Evolutionary conservation across 1,140 invertebrate genomes (phyloP).

Genomic region (Stratiolaelaps scimitus): DNA sequence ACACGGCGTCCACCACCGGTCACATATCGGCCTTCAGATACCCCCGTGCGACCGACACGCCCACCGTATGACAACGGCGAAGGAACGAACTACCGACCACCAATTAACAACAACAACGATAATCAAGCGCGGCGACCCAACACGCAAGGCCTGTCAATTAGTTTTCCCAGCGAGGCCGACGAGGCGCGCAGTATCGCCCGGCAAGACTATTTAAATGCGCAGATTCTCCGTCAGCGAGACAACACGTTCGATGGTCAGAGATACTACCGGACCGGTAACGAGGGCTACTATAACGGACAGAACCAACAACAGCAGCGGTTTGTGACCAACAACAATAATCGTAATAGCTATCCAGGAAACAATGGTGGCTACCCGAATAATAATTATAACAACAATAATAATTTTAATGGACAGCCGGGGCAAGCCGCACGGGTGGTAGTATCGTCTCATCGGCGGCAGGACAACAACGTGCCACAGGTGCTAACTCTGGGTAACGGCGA

Average conservation of each 20-base stretch:
- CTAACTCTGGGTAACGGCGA: conserved; percentile 9
- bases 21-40: not conserved
- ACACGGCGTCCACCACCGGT: not conserved
- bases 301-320: not conserved
- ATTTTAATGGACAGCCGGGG: not conserved
- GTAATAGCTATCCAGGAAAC: not conserved
- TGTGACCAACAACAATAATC: too few species aligned
- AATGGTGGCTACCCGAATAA: not conserved
- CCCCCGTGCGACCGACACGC: not conserved
- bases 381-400: not conserved
- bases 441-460: not conserved
- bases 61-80: not conserved
- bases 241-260: not conserved
- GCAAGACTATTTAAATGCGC: not conserved
- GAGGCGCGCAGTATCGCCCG: conserved; percentile 15
- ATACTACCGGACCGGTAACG: not conserved
- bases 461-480: not conserved
- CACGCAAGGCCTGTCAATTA: not conserved
- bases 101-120: not conserved
- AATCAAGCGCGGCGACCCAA: not conserved
- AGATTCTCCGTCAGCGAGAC: not conserved
- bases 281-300: not conserved
- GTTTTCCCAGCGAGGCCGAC: not conserved
- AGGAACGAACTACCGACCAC: not conserved
- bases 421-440: too few species aligned